Percentiles rank a stretch among this genome's conserved stretches.
These are phyloP conservation scores for Podiceps cristatus DNA, from an alignment of 2,113 vertebrate genomes.

Conservation along the genomic window DNA sequence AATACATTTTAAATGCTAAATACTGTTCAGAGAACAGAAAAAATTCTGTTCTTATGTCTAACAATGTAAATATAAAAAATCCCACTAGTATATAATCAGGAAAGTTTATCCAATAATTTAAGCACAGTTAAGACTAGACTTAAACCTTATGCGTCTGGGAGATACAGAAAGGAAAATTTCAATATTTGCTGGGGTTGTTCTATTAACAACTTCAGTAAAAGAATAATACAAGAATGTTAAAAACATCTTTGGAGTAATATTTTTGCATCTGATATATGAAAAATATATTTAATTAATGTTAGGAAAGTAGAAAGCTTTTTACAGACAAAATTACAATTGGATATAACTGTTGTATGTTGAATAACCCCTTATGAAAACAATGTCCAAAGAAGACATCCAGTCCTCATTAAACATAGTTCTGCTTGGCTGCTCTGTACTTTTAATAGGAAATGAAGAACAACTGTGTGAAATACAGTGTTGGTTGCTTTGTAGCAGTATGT, in stretches of 20 bases:
- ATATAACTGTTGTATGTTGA: background rate
- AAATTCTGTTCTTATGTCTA: background rate
- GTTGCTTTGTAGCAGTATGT: constrained; percentile 42
- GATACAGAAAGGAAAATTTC: background rate
- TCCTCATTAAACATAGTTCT: constrained; percentile 66
- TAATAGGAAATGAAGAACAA: constrained; percentile 60
- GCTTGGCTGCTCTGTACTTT: constrained; percentile 54
- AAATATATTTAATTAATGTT: background rate
- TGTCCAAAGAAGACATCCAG: constrained; percentile 49
- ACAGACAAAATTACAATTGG: background rate
- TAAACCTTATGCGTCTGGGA: background rate
- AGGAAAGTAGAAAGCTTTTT: background rate
- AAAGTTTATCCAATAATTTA: background rate
- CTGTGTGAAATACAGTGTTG: constrained; percentile 20
- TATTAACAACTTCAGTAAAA: background rate
- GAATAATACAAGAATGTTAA: background rate
- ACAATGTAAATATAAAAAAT: background rate
- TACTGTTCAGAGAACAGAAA: background rate
- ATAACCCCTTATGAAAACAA: constrained; percentile 49
- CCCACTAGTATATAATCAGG: background rate
- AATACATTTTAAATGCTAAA: background rate
- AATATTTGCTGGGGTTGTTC: background rate
- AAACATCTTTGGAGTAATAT: background rate
- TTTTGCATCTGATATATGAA: background rate
- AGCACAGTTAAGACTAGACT: background rate